A percentile compares a stretch with the other conserved stretches of the same genome.
Conservation (phyloP, 1,140 invertebrate genomes). For the Nilaparvata lugens region DNA sequence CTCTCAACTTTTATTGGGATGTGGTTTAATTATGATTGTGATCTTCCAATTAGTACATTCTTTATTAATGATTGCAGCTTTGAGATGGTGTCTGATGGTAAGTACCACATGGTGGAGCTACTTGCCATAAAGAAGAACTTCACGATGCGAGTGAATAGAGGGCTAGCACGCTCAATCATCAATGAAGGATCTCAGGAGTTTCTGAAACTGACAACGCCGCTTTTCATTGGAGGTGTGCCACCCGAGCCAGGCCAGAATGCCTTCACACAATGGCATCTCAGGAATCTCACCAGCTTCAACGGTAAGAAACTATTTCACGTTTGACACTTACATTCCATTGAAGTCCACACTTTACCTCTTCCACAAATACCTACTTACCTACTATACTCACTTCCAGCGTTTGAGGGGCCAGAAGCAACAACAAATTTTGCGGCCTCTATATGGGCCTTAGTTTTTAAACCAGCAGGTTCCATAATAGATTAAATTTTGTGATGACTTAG, state of each 20-base stretch:
- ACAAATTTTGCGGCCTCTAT: too few species aligned
- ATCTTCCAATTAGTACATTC: too few species aligned
- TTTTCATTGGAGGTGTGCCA: conserved; percentile 88
- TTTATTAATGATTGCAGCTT: conserved; percentile 50
- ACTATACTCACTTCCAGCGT: too few species aligned
- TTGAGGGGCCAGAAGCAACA: too few species aligned
- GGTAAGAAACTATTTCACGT: conserved; percentile 45
- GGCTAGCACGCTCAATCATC: conserved; percentile 79
- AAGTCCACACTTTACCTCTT: too few species aligned
- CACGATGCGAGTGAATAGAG: conserved; percentile 81
- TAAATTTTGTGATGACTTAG: too few species aligned
- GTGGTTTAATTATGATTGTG: too few species aligned
- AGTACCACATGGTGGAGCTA: conserved; percentile 81
- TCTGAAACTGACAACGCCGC: conserved; percentile 72
- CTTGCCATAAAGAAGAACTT: conserved; percentile 90
- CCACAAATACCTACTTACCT: too few species aligned
- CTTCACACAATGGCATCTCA: conserved; percentile 83
- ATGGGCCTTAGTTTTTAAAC: too few species aligned
- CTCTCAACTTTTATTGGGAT: too few species aligned
- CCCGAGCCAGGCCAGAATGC: conserved; percentile 72
- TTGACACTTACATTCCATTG: too few species aligned
- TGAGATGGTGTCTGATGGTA: conserved; percentile 78
- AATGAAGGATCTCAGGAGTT: conserved; percentile 87
- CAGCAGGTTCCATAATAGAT: too few species aligned
- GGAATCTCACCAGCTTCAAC: conserved; percentile 88